A percentile compares a stretch with the other conserved stretches of the same genome.
These are phyloP conservation scores for Pseudachorutes palmiensis DNA, from an alignment of 1,140 invertebrate genomes.

Conservation along the genomic window DNA sequence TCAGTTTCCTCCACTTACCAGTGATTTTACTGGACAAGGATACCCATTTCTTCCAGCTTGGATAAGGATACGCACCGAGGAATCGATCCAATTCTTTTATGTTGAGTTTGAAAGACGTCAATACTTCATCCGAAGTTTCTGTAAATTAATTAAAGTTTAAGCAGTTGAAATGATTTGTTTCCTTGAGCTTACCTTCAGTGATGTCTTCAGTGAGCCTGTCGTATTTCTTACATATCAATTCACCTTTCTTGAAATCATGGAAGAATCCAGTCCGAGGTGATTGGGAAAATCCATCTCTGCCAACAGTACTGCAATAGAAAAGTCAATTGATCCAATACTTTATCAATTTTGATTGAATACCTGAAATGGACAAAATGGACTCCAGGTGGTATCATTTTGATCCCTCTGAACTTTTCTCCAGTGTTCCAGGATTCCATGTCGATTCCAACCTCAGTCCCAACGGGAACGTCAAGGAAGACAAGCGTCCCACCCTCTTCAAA, in stretches of 20 bases:
- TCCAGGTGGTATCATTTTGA: constrained; percentile 98
- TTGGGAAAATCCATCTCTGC: constrained; percentile 47
- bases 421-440: constrained; percentile 89
- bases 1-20: no score
- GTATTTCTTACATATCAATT: constrained; percentile 83
- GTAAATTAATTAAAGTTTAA: constrained; percentile 10
- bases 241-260: constrained; percentile 69
- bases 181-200: constrained; percentile 43
- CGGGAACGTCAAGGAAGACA: constrained; percentile 71
- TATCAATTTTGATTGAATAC: no score
- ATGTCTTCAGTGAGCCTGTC: constrained; percentile 60
- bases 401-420: constrained; percentile 83
- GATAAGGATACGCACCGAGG: constrained; percentile 85
- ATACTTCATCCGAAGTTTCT: constrained; percentile 6
- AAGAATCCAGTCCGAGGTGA: constrained; percentile 79
- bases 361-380: constrained; percentile 91
- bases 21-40: constrained; percentile 66
- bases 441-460: constrained; percentile 89
- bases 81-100: constrained; percentile 67
- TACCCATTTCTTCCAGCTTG: constrained; percentile 78
- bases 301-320: constrained; percentile 53
- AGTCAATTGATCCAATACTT: no score
- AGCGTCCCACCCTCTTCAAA: constrained; percentile 74
- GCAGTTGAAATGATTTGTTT: neutral
- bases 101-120: constrained; percentile 58